Conservation (phyloP, 2,113 vertebrate genomes). For the Siniperca knerii region DNA sequence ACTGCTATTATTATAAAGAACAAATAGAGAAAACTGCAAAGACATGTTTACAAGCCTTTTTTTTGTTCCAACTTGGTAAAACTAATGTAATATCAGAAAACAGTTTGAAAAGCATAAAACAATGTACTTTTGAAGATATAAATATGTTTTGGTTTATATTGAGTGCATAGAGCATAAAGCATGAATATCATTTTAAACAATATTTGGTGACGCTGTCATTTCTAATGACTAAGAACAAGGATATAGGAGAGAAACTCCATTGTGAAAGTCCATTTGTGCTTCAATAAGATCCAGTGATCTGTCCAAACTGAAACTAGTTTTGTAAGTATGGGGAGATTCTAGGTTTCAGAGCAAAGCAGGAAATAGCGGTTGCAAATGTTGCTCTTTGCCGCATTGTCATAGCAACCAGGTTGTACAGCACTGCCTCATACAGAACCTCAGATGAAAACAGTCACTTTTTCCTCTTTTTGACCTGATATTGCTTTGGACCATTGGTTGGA, state of each 20-base stretch:
- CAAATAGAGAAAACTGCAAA: background rate
- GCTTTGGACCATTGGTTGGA: background rate
- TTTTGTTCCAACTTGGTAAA: background rate
- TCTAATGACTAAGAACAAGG: background rate
- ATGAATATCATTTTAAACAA: background rate
- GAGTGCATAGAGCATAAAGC: accelerated
- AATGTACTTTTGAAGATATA: background rate
- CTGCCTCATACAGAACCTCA: conserved; percentile 63
- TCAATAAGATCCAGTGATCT: background rate
- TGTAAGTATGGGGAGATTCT: conserved; percentile 28
- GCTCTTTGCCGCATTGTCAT: conserved; percentile 80
- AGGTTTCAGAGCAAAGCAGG: conserved; percentile 75
- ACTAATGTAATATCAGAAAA: background rate
- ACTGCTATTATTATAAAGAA: background rate
- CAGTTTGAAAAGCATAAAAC: background rate
- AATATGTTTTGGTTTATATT: background rate
- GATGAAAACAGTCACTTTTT: conserved; percentile 74
- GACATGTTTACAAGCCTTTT: background rate
- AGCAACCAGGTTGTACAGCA: conserved; percentile 84
- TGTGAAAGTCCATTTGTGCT: conserved; percentile 1
- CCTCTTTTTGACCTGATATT: conserved; percentile 73
- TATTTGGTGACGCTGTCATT: background rate
- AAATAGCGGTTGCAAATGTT: conserved; percentile 86
- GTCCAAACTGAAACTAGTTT: conserved; percentile 39
- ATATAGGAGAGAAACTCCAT: background rate